Evolutionary conservation across 2,113 vertebrate genomes (phyloP).

Genomic region (Narcine bancroftii): DNA sequence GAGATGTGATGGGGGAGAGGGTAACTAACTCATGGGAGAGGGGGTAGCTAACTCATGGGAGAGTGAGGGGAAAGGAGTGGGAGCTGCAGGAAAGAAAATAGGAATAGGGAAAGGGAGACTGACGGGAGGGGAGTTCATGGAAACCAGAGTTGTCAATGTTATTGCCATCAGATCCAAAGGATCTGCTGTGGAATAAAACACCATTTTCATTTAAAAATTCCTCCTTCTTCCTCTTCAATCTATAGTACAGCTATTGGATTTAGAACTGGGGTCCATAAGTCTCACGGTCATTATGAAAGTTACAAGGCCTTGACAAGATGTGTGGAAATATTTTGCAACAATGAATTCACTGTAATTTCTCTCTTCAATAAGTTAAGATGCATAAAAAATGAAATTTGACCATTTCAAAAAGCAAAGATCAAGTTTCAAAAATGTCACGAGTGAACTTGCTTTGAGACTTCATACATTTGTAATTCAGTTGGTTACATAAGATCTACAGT

Average conservation of each 20-base stretch:
- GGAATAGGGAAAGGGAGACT: too few relatives aligned
- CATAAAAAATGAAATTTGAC: constrained; percentile 9
- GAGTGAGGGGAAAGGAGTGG: too few relatives aligned
- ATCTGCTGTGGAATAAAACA: constrained; percentile 15
- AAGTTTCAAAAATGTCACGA: constrained; percentile 13
- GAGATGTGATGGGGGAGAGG: too few relatives aligned
- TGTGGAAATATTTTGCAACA: constrained; percentile 17
- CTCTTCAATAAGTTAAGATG: background rate
- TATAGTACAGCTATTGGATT: background rate
- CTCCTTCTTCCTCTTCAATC: background rate
- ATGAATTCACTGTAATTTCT: constrained; percentile 9
- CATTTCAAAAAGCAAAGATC: constrained; percentile 17
- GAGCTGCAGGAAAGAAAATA: too few relatives aligned
- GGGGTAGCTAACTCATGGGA: too few relatives aligned
- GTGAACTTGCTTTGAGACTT: background rate
- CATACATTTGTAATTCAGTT: background rate
- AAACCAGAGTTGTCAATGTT: too few relatives aligned
- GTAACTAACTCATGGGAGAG: too few relatives aligned
- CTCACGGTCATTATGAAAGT: background rate
- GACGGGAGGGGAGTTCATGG: too few relatives aligned
- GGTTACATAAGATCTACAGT: background rate
- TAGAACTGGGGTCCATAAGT: background rate
- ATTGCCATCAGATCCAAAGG: too few relatives aligned
- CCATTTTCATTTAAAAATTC: background rate
- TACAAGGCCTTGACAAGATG: background rate